Evolutionary conservation across 2,888 invertebrate species (phyloP), one percentile per base, ranked within the genome.

Genomic region (Mechanitis messenoides): DNA sequence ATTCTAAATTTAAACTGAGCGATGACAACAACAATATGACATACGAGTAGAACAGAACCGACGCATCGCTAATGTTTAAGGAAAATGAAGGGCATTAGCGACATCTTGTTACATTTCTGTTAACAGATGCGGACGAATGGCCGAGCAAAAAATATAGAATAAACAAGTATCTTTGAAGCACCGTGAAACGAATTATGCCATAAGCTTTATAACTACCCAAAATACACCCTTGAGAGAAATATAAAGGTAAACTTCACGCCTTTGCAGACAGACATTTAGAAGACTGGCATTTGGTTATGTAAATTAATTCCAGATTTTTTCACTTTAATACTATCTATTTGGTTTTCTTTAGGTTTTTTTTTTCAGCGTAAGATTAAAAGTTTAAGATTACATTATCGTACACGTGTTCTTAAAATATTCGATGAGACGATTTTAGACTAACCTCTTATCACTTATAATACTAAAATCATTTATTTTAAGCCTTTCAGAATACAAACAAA

Each of bases 141-240:
- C 31, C 9, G 9, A 31, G 50, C 50, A 74, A 66, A 73, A 78
- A 75, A 68, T 71, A 68, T 68, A 66, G 63, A 63, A 33, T 45
- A 55, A 60, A 63, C 54, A 55, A 59, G 59, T 47, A 47, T 9
- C 54, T 57, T 35, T 28, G 63, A 67, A 69, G 60, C 62, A 65
- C 59, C 65, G 73, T 67, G 73, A 72, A 70, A 75, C 73, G 78
- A 79, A 76, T 83, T 81, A 80, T 70, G 77, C 76, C 72, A 79
- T 82, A 75, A 79, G 75, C 71, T 70, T 77, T 74, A 70, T 70
- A 72, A 69, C 66, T 69, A 68, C 69, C 73, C 77, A 77, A 79
- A 71, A 70, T 65, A 72, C 67, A 73, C 82, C 81, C 79, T 70
- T 72, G 79, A 79, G 81, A 78, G 72, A 64, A 70, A 59, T 69